Evolutionary conservation across 2,113 vertebrate genomes (phyloP).

Genomic region (Halcyon senegalensis): DNA sequence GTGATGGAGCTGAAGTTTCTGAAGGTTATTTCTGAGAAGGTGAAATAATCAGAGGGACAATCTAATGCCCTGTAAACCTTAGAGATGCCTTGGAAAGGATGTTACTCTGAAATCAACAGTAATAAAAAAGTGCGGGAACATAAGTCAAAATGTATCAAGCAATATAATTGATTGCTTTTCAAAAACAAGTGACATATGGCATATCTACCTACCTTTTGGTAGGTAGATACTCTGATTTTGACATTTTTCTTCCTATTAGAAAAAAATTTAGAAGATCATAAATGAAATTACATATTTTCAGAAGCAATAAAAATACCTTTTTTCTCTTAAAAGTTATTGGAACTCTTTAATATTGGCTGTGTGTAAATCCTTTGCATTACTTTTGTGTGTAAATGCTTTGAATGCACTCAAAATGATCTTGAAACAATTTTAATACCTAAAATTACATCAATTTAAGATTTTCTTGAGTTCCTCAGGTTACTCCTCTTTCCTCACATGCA

Average conservation of each 20-base stretch:
- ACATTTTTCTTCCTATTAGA: background rate
- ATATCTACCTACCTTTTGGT: background rate
- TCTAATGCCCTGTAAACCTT: background rate
- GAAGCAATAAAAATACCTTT: background rate
- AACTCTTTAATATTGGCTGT: background rate
- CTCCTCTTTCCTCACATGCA: background rate
- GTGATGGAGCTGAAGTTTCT: background rate
- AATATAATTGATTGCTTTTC: background rate
- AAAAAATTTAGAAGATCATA: background rate
- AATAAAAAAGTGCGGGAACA: background rate
- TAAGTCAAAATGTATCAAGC: background rate
- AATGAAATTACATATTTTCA: background rate
- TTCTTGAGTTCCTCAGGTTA: background rate
- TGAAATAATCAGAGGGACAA: background rate
- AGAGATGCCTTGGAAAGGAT: background rate
- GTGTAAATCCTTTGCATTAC: background rate
- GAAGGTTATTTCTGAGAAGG: background rate
- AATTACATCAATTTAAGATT: background rate
- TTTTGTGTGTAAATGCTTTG: background rate
- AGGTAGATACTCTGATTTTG: background rate
- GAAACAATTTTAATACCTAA: background rate
- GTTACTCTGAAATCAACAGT: background rate
- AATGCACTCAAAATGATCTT: background rate
- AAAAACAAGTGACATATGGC: background rate
- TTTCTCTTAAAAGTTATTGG: background rate